Evolutionary conservation across 2,113 vertebrate genomes (phyloP), one percentile per base, ranked within the genome.

Genomic region (Oxyruncus cristatus): DNA sequence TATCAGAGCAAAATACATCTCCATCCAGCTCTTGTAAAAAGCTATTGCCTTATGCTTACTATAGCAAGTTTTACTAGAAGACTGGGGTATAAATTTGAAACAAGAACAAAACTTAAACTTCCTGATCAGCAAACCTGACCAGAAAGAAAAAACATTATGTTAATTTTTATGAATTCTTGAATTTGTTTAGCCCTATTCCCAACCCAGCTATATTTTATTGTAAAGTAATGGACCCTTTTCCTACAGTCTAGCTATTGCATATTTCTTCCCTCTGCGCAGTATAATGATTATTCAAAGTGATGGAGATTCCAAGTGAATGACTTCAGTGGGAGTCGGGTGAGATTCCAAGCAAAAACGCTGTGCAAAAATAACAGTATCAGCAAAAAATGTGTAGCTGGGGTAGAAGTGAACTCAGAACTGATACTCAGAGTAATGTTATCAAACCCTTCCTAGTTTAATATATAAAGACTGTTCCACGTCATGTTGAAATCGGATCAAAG

Each of bases 261-360:
- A 62, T 95, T 92, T 93, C 67, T 91, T 89, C 41, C 37, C 30
- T 89, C 85, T 89, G 71, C 3, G 0, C 37, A 76, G 28, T 58
- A 23, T 78, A 85, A 89, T 50, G 71, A 62, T 91, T 88, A 88
- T 90, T 93, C 46, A 63, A 83, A 94, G 67, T 77, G 75, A 74
- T 95, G 78, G 82, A 87, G 78, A 77, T 96, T 96, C 92, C 93
- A 93, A 35, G 11, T 52, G 79, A 93, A 63, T 97, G 16, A 93
- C 88, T 96, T 94, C 88, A 96, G 59, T 80, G 92, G 75, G 90
- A 94, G 82, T 71, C 55, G 88, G 18, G 32, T 71, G 71, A 93
- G 59, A 90, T 85, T 79, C 67, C 59, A 71, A 92, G 63, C 42
- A 59, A 77, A 92, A 93, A 74, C 0, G 0, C 6, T 73, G 8